Evolutionary conservation across 2,113 vertebrate species (phyloP).

Genomic region (Silurus asotus): DNA sequence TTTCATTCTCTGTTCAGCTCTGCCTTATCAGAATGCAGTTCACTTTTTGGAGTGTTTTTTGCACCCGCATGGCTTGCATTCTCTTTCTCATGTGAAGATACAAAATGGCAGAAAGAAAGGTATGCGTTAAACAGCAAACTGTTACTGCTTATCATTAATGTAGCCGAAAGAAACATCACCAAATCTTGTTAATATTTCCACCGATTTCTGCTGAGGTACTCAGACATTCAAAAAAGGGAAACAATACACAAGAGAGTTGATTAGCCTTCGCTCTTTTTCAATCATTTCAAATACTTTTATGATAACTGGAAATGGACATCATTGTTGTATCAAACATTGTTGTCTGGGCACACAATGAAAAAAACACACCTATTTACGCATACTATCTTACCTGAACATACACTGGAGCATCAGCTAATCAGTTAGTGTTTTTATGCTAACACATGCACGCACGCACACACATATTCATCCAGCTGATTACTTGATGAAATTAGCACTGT

Average conservation of each 20-base stretch:
- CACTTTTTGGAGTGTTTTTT: neutral
- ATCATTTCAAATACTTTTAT: slow-evolving; percentile 66
- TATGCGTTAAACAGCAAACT: neutral
- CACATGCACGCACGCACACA: neutral
- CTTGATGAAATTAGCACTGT: slow-evolving; percentile 69
- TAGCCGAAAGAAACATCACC: slow-evolving; percentile 64
- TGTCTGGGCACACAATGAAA: slow-evolving; percentile 42
- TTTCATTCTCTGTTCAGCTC: neutral
- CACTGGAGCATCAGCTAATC: slow-evolving; percentile 28
- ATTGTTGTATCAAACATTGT: neutral
- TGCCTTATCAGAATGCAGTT: neutral
- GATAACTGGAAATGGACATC: slow-evolving; percentile 58
- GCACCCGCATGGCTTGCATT: too few species aligned
- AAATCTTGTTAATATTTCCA: slow-evolving; percentile 71
- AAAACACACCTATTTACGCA: neutral
- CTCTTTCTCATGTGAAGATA: neutral
- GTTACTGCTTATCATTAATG: slow-evolving; percentile 6
- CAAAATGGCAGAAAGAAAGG: neutral
- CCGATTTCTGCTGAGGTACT: slow-evolving; percentile 27
- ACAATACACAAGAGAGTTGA: slow-evolving; percentile 36
- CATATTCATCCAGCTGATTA: slow-evolving; percentile 41
- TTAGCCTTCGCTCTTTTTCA: slow-evolving; percentile 55
- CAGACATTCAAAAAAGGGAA: slow-evolving; percentile 24
- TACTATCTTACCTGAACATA: neutral
- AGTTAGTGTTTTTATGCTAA: slow-evolving; percentile 15